Evolutionary conservation across 2,888 invertebrate species (phyloP), one percentile per base, ranked within the genome.

Genomic region (Pomacea canaliculata): DNA sequence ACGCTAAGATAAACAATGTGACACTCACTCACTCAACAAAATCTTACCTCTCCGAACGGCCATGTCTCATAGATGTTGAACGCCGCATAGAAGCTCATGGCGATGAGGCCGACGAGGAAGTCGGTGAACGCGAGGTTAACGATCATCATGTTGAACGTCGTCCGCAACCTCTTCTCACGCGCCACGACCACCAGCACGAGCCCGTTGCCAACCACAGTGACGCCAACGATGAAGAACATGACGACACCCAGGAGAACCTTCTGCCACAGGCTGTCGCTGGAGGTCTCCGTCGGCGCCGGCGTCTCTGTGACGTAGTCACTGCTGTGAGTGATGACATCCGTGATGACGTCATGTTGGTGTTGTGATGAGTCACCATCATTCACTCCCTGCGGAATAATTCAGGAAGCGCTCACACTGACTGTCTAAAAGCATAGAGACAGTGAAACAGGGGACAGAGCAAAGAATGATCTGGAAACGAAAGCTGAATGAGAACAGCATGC

Each of bases 1-100:
- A 23, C 23, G 23, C 23, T 23, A 23, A 23, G 23, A 23, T 23
- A 23, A 23, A 23, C 23, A 23, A 23, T 23, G 23, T 23, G 23
- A 23, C 51, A 56, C 51, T 16, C 51, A 56, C 51, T 10, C 51
- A 56, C 16, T 10, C 51, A 3, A 37, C 37, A 37, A 37, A 37
- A 37, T 9, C 65, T 72, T 10, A 63, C 72, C 63, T 70, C 70
- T 59, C 68, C 67, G 68, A 68, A 73, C 12, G 65, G 73, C 65
- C 65, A 65, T 37, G 27, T 13, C 27, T 73, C 37, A 37, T 49
- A 19, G 65, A 72, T n/a, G 65, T 85, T 85, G 78, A 88, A 83
- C 37, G 87, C 79, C 12, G 89, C 87, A 78, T 88, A 89, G 75
- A 90, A 86, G 23, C 85, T 84, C 90, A 90, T 90, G 7, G 89